Base-by-base conservation (phyloP, 2,888 invertebrate species). In the Cloeon dipterum region DNA sequence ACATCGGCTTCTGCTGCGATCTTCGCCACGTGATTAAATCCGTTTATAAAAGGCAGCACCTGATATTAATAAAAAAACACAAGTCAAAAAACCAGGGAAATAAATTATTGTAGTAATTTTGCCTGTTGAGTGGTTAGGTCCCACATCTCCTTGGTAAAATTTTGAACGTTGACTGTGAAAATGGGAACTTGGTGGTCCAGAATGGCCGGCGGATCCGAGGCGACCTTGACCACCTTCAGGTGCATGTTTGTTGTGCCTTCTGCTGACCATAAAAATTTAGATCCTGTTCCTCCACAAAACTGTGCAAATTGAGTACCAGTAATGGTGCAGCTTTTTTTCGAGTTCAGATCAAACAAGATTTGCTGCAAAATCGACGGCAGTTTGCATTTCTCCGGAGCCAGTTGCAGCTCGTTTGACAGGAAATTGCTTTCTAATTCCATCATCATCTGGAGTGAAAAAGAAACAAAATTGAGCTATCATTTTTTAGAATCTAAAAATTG, bases 51-150 rank as follows among this genome's bases (percentile, higher is more conserved):
- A 0, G 86, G 83, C 19, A 86, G 58, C 41, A 77, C 69, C 74
- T 75, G 62, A 43, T 57, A 44, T 32, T 17, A 5, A 8, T 13
- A 21, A 10, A 32, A 32, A 32, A 25, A n/a, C 25, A 13, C n/a
- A 25, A n/a, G 11, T 25, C 13, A n/a, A 25, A 32, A 14, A 32
- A 32, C 4, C 13, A 16, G 11, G 13, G n/a, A 32, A 3, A 32
- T 3, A 32, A 13, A 32, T 32, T 32, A 14, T 8, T 13, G 3
- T 32, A 16, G 7, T 17, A 17, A 17, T 10, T 5, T 49, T 42
- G 82, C 83, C 68, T 89, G 89, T 54, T 86, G 77, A 1, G 93
- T 91, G 2, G 91, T 91, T 21, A 93, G 66, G 53, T 93, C 93
- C 89, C 91, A 91, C 41, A 81, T 75, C 26, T 78, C 73, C 4